A percentile compares a stretch with the other conserved stretches of the same genome.
phyloP scores from a whole-genome alignment of 2,797 vertebrate genomes.

The Lacerta bilineata region DNA sequence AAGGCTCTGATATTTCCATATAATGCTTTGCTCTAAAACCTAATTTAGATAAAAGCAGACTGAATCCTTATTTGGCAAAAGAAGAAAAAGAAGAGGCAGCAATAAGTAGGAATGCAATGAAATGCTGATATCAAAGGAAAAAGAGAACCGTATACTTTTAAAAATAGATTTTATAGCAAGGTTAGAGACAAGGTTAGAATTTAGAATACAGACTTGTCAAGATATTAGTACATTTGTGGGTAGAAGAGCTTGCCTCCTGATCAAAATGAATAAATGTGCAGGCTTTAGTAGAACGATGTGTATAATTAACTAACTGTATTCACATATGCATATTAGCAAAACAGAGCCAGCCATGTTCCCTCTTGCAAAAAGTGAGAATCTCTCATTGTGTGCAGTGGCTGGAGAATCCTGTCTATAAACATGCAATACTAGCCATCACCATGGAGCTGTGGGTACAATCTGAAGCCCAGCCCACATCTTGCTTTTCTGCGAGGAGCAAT shows the following conservation, averaged over 20 bases:
- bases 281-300: neutral
- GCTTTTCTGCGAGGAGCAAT: neutral
- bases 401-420: neutral
- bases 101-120: neutral
- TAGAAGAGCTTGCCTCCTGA: neutral
- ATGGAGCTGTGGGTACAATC: neutral
- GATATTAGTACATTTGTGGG: slow-evolving; percentile 21
- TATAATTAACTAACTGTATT: too few relatives aligned
- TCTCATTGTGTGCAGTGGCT: neutral
- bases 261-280: neutral
- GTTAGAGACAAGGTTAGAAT: slow-evolving; percentile 23
- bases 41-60: slow-evolving; percentile 41
- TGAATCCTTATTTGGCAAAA: slow-evolving; percentile 24
- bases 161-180: slow-evolving; percentile 13
- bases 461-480: neutral
- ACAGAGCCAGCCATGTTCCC: too few relatives aligned
- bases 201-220: slow-evolving; percentile 23
- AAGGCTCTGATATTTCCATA: slow-evolving; percentile 39
- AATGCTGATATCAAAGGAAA: slow-evolving; percentile 26
- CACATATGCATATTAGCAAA: neutral
- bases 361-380: neutral
- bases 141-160: neutral
- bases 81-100: neutral
- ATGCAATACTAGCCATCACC: neutral
- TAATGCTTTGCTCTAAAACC: slow-evolving; percentile 36